Percentiles rank a stretch among this genome's conserved stretches.
These are phyloP conservation scores for Ericerus pela DNA, from an alignment of 1,140 invertebrate species.

Conservation along the genomic window DNA sequence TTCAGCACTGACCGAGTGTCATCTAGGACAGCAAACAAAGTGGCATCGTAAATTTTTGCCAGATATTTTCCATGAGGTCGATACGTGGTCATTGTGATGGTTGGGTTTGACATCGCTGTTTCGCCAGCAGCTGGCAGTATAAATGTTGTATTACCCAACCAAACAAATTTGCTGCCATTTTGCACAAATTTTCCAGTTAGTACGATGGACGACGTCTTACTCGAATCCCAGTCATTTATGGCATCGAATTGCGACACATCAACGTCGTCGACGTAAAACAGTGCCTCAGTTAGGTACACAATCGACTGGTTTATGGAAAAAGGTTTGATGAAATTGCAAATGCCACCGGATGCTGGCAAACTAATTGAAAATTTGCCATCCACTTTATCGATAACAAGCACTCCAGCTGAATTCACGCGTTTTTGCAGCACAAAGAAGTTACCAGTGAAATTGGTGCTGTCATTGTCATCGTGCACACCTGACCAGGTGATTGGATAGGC, in stretches of 20 bases:
- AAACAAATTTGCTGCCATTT: not conserved
- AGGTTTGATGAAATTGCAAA: not conserved
- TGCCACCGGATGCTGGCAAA: not conserved
- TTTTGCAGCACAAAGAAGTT: not conserved
- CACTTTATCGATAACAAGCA: too few relatives aligned
- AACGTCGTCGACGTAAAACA: not conserved
- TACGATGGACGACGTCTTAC: not conserved
- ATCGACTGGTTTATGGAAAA: not conserved
- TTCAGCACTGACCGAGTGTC: not conserved
- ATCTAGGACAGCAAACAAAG: not conserved
- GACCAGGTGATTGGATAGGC: not conserved
- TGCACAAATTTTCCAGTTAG: not conserved
- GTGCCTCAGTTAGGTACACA: not conserved
- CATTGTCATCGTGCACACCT: not conserved
- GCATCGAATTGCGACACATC: not conserved
- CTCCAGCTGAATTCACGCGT: not conserved
- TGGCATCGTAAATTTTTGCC: not conserved
- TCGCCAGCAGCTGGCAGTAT: not conserved
- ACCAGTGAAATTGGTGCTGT: not conserved
- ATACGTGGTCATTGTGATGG: not conserved
- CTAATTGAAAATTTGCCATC: not conserved
- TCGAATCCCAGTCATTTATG: not conserved
- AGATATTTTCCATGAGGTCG: not conserved
- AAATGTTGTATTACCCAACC: not conserved
- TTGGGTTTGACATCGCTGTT: too few relatives aligned